Percentiles rank a stretch among this genome's conserved stretches.
phyloP scores from a whole-genome alignment of 2,113 vertebrate species.

The Takifugu flavidus region DNA sequence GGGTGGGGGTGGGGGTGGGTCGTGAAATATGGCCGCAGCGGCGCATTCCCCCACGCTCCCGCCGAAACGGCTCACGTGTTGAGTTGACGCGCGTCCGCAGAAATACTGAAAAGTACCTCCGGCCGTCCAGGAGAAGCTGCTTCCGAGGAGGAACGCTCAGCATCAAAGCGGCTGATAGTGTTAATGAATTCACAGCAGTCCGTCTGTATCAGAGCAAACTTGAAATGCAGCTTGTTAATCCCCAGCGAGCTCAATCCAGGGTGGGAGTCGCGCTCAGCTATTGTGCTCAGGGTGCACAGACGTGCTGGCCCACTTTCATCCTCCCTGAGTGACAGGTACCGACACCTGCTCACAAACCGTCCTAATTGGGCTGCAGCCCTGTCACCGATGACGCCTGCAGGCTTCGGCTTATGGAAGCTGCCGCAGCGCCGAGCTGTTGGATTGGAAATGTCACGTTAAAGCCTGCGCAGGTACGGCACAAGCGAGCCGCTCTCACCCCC shows the following conservation, averaged over 20 bases:
- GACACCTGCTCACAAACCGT: conserved; percentile 45
- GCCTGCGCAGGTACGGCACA: conserved; percentile 49
- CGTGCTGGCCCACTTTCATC: conserved; percentile 60
- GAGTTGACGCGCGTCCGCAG: conserved; percentile 47
- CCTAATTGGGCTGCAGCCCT: conserved; percentile 64
- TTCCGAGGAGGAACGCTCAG: conserved; percentile 39
- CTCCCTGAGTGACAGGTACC: conserved; percentile 34
- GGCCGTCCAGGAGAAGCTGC: conserved; percentile 12
- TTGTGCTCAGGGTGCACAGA: conserved; percentile 29
- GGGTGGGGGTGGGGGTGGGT: conserved; percentile 8
- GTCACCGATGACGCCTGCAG: conserved; percentile 54
- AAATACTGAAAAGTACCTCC: conserved; percentile 27
- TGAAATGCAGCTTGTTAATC: conserved; percentile 44
- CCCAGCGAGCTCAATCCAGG: conserved; percentile 24
- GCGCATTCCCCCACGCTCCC: conserved; percentile 12
- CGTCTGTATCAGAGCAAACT: conserved; percentile 32
- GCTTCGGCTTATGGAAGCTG: conserved; percentile 35
- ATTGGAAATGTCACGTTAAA: conserved; percentile 54
- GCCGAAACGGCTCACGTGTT: conserved; percentile 21
- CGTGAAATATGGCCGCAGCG: conserved; percentile 20
- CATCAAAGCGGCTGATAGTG: conserved; percentile 52
- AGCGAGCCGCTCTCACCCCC: conserved; percentile 58
- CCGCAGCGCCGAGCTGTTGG: conserved; percentile 23
- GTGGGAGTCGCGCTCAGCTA: conserved; percentile 23
- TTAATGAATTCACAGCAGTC: conserved; percentile 43